phyloP scores from a whole-genome alignment of 2,113 vertebrate species.

The Urocolius indicus region DNA sequence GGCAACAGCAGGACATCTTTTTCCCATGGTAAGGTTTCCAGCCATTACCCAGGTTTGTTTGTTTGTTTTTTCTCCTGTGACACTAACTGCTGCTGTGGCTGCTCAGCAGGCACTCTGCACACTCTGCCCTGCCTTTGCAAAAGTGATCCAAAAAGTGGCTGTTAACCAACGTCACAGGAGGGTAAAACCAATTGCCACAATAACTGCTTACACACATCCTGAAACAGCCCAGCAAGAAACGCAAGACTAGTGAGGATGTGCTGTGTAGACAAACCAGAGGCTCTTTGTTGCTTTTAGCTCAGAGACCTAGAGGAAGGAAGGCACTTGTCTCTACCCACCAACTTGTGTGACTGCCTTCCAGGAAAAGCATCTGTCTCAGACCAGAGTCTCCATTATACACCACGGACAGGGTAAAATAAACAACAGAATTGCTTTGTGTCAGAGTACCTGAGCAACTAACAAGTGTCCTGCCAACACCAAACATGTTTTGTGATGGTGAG shows the following conservation, averaged over 20 bases:
- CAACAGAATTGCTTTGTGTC: background rate
- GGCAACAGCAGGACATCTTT: background rate
- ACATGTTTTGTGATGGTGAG: background rate
- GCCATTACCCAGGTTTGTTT: background rate
- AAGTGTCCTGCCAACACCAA: background rate
- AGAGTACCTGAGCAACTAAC: background rate
- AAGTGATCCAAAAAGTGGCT: background rate
- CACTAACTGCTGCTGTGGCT: background rate
- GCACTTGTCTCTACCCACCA: background rate
- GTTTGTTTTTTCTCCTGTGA: constrained; percentile 12
- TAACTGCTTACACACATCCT: background rate
- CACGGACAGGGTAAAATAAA: background rate
- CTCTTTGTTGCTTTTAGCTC: background rate
- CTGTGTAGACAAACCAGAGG: background rate
- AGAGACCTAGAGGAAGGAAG: background rate
- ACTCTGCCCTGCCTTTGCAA: background rate
- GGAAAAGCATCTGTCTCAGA: background rate
- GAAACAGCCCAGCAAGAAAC: background rate
- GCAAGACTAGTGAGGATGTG: background rate
- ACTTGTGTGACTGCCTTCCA: background rate
- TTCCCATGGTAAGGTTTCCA: constrained; percentile 13
- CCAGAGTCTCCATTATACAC: background rate
- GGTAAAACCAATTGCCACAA: background rate
- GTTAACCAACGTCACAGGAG: background rate
- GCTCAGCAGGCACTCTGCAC: background rate